Percentiles rank a stretch among this genome's conserved stretches.
Evolutionary conservation across 1,140 invertebrate genomes (phyloP).

Genomic region (Drosophila serrata): DNA sequence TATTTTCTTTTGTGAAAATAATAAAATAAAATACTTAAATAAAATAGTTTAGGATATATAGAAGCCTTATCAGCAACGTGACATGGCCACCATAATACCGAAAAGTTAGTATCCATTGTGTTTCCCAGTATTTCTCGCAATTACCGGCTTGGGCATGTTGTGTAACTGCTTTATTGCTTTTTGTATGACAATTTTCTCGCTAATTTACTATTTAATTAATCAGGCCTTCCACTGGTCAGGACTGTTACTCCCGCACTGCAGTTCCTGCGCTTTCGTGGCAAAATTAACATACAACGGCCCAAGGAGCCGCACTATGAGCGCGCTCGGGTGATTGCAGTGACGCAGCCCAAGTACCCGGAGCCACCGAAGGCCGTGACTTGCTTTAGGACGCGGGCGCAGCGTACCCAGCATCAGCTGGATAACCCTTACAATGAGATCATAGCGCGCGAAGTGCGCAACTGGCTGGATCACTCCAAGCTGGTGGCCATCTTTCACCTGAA

Average conservation of each 20-base stretch:
- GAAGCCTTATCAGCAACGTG: background rate
- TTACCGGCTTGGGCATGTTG: constrained; percentile 1
- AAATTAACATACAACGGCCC: constrained; percentile 91
- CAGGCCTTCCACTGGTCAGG: constrained; percentile 75
- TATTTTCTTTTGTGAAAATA: constrained; percentile 5
- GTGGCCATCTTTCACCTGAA: constrained; percentile 90
- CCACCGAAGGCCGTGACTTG: constrained; percentile 54
- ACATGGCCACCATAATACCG: constrained; percentile 6
- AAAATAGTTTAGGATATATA: background rate
- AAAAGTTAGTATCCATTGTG: background rate
- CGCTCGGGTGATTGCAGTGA: constrained; percentile 87
- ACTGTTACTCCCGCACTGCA: constrained; percentile 85
- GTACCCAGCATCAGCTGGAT: constrained; percentile 71
- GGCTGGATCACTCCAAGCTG: constrained; percentile 90
- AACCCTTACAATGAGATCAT: constrained; percentile 90
- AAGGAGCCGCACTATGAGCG: constrained; percentile 88
- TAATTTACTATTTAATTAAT: background rate
- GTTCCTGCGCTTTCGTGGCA: constrained; percentile 88
- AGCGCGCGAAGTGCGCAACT: constrained; percentile 89
- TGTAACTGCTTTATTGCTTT: background rate
- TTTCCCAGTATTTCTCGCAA: background rate
- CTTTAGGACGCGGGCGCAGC: constrained; percentile 55
- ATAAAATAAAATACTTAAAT: background rate
- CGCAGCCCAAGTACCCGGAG: constrained; percentile 86
- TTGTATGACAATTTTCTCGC: background rate